phyloP scores from a whole-genome alignment of 2,888 invertebrate species.

The Ectemnius lituratus region DNA sequence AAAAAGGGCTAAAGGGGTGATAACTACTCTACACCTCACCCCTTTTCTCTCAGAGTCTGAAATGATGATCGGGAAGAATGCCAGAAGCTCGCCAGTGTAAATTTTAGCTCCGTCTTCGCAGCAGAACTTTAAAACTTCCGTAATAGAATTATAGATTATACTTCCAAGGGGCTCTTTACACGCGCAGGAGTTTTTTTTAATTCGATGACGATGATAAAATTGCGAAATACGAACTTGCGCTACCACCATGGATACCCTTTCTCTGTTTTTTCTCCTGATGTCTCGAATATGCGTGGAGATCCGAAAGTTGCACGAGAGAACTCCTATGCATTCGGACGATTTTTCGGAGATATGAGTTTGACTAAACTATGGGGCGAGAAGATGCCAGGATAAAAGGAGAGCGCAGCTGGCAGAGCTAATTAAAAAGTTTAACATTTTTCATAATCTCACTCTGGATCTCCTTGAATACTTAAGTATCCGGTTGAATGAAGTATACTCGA shows the following conservation, averaged over 20 bases:
- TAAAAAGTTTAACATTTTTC: too few species aligned
- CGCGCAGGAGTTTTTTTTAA: slow-evolving; percentile 39
- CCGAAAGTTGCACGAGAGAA: too few species aligned
- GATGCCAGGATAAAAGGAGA: too few species aligned
- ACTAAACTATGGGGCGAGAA: too few species aligned
- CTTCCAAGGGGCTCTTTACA: slow-evolving; percentile 19
- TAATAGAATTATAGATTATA: slow-evolving; percentile 53
- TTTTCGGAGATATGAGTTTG: too few species aligned
- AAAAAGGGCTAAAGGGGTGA: slow-evolving; percentile 44
- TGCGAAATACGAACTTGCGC: not conserved
- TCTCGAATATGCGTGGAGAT: too few species aligned
- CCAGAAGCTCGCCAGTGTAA: slow-evolving; percentile 36
- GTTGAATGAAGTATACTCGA: too few species aligned
- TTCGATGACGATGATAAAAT: slow-evolving; percentile 20
- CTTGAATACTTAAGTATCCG: too few species aligned
- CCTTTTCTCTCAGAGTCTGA: slow-evolving; percentile 19
- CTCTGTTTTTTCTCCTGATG: not conserved
- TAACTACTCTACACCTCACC: not conserved
- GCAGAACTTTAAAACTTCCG: slow-evolving; percentile 49
- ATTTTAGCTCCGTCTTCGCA: slow-evolving; percentile 29
- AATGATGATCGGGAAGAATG: slow-evolving; percentile 47
- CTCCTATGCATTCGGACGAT: too few species aligned
- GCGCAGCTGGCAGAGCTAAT: too few species aligned
- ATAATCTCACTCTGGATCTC: too few species aligned
- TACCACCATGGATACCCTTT: not conserved